phyloP scores from a whole-genome alignment of 2,113 vertebrate genomes.

The Burhinus bistriatus region DNA sequence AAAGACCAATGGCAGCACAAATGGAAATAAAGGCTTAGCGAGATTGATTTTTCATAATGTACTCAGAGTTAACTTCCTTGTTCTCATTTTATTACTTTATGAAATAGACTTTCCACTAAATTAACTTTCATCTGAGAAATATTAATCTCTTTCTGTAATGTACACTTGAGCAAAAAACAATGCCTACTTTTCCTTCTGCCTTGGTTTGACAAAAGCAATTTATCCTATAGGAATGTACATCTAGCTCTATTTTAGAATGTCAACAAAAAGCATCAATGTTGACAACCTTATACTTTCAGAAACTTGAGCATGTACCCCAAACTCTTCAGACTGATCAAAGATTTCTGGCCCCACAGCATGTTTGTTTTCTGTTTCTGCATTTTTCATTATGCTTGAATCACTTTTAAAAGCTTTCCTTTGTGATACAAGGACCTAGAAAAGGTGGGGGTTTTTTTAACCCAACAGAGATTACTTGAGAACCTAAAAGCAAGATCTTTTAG shows the following conservation, averaged over 20 bases:
- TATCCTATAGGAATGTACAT: not conserved
- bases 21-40: not conserved
- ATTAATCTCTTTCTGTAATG: not conserved
- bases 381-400: not conserved
- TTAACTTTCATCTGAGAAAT: slow-evolving; percentile 6
- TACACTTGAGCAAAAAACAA: not conserved
- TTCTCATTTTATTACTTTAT: slow-evolving; percentile 9
- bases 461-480: not conserved
- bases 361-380: not conserved
- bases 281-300: not conserved
- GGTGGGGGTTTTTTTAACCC: not conserved
- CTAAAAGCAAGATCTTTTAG: not conserved
- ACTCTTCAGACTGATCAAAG: not conserved
- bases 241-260: not conserved
- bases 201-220: not conserved
- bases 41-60: slow-evolving; percentile 6
- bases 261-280: not conserved
- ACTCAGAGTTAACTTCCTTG: not conserved
- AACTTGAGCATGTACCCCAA: not conserved
- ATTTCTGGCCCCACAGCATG: rapidly evolving
- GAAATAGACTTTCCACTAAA: not conserved
- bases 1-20: not conserved
- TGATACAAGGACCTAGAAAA: not conserved
- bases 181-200: not conserved
- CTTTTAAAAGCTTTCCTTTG: not conserved